phyloP scores from a whole-genome alignment of 2,113 vertebrate genomes.

The Neolamprologus devosi region DNA sequence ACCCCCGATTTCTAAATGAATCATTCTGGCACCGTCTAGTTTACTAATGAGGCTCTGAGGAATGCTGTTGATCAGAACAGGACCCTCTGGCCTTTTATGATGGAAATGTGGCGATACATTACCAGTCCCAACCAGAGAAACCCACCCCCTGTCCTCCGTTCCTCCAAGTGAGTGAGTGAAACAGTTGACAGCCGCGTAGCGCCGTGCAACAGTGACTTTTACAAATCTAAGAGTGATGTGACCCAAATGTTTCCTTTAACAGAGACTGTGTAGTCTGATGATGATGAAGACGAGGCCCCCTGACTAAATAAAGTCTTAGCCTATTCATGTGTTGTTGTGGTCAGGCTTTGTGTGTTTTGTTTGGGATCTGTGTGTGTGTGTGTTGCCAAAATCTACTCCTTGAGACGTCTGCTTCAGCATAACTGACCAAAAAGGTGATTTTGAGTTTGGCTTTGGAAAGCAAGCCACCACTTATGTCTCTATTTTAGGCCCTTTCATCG shows the following conservation, averaged over 20 bases:
- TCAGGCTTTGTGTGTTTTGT: background rate
- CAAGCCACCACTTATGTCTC: background rate
- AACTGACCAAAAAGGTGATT: background rate
- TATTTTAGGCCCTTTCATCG: background rate
- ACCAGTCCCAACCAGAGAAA: background rate
- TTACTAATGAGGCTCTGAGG: conserved; percentile 60
- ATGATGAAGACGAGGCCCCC: background rate
- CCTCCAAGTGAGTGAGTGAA: background rate
- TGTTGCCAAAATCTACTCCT: background rate
- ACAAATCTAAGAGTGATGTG: background rate
- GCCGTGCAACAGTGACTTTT: background rate
- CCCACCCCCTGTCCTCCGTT: background rate
- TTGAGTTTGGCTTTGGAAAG: background rate
- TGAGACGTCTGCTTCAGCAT: background rate
- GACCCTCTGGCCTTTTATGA: conserved; percentile 47
- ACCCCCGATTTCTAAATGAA: conserved; percentile 20
- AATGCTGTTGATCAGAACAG: conserved; percentile 50
- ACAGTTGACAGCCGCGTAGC: background rate
- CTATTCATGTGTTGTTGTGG: background rate
- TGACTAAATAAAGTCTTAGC: background rate
- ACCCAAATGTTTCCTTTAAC: background rate
- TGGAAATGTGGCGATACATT: conserved; percentile 40
- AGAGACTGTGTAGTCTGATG: background rate
- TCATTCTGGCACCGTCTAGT: conserved; percentile 45
- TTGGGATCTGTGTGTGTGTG: background rate